These are phyloP conservation scores for Calephelis virginiensis DNA, from an alignment of 1,140 invertebrate species.

Conservation along the genomic window DNA sequence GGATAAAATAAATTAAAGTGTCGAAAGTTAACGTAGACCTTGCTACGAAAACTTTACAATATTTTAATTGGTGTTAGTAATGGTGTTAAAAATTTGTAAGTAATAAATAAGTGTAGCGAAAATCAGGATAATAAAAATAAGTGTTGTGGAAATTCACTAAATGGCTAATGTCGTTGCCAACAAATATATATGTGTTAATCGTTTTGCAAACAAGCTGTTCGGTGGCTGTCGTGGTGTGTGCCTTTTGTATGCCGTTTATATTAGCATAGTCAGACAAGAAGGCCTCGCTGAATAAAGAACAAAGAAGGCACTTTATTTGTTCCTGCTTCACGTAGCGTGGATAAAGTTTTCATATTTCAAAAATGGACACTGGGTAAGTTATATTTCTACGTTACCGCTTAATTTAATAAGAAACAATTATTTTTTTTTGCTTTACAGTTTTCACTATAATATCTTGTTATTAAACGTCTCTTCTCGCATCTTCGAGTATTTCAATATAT, in stretches of 20 bases:
- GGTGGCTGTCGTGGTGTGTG: conserved; percentile 46
- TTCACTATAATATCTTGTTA: too few species aligned
- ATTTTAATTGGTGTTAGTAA: neutral
- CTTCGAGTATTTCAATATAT: too few species aligned
- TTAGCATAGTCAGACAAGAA: conserved; percentile 54
- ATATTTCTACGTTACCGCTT: neutral
- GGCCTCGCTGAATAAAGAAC: conserved; percentile 48
- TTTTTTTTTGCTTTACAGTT: too few species aligned
- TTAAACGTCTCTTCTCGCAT: too few species aligned
- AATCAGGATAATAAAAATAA: neutral
- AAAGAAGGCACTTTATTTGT: conserved; percentile 41
- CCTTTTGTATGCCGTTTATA: conserved; percentile 51
- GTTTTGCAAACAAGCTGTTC: conserved; percentile 65
- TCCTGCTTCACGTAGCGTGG: conserved; percentile 26
- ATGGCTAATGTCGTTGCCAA: conserved; percentile 67
- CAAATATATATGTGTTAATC: conserved; percentile 67
- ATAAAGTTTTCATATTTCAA: conserved; percentile 24
- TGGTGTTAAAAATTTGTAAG: neutral
- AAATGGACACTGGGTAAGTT: conserved; percentile 65
- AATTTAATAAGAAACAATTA: too few species aligned
- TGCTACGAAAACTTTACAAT: neutral
- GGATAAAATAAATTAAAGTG: neutral
- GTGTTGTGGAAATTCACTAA: conserved; percentile 58
- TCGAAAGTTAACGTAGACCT: neutral
- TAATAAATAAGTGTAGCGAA: neutral